Percentiles rank a stretch among this genome's conserved stretches.
phyloP scores from a whole-genome alignment of 1,140 invertebrate species.

The Drosophila funebris region DNA sequence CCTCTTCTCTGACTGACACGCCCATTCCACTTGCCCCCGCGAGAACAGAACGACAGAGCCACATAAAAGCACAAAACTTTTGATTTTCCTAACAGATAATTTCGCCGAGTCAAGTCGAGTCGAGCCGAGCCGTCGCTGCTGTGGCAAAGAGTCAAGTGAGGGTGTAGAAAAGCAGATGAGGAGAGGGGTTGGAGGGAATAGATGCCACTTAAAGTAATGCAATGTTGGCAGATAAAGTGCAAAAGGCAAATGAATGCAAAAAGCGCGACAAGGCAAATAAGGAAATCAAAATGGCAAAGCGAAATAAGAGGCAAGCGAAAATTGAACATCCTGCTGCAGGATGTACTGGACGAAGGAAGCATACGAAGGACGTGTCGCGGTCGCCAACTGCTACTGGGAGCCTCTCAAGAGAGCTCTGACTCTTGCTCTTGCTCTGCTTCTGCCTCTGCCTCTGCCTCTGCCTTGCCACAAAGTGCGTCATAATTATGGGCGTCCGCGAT shows the following conservation, averaged over 20 bases:
- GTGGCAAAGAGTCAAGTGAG: slow-evolving; percentile 19
- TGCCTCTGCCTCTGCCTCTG: not conserved
- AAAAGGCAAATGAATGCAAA: slow-evolving; percentile 55
- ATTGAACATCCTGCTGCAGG: slow-evolving; percentile 78
- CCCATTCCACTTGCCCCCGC: slow-evolving; percentile 4
- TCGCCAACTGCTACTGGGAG: not conserved
- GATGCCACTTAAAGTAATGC: slow-evolving; percentile 76
- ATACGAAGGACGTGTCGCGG: slow-evolving; percentile 9
- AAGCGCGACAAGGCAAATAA: slow-evolving; percentile 75
- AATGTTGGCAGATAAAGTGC: slow-evolving; percentile 39
- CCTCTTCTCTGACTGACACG: slow-evolving; percentile 25
- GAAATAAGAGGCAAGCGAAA: slow-evolving; percentile 76
- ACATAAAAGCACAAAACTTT: slow-evolving; percentile 66
- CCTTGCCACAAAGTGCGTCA: slow-evolving; percentile 46
- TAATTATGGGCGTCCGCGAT: slow-evolving; percentile 51
- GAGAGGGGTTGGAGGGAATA: slow-evolving; percentile 15
- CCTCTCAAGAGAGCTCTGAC: not conserved
- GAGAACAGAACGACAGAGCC: slow-evolving; percentile 5
- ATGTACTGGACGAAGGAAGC: slow-evolving; percentile 48
- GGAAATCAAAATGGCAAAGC: slow-evolving; percentile 78
- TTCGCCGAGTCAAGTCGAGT: slow-evolving; percentile 39
- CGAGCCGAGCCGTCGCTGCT: slow-evolving; percentile 3
- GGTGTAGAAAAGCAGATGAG: not conserved
- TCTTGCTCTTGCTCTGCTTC: not conserved
- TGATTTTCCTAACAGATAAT: slow-evolving; percentile 72